phyloP scores from a whole-genome alignment of 2,113 vertebrate genomes.

The Mustela lutreola region DNA sequence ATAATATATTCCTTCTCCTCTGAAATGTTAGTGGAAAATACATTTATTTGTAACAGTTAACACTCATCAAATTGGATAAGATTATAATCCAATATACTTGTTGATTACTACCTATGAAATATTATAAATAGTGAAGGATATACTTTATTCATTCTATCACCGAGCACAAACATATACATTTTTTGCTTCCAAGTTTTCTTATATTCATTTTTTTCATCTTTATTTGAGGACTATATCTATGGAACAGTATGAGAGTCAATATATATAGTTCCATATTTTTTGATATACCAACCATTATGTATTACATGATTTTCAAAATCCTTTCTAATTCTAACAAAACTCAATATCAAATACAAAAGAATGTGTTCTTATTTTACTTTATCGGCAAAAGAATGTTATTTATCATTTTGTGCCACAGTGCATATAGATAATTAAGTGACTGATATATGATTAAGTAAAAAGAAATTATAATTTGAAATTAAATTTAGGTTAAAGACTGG shows the following conservation, averaged over 20 bases:
- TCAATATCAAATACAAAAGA: not conserved
- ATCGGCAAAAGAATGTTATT: accelerated
- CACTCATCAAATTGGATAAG: not conserved
- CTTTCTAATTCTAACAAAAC: conserved; percentile 19
- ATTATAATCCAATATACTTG: not conserved
- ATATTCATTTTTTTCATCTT: not conserved
- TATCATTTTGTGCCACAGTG: not conserved
- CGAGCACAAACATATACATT: not conserved
- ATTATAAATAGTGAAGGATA: not conserved
- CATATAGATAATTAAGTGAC: not conserved
- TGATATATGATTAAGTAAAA: not conserved
- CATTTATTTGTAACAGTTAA: not conserved
- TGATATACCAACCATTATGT: not conserved
- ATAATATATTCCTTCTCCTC: not conserved
- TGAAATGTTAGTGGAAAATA: not conserved
- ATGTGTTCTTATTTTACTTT: not conserved
- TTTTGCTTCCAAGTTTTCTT: not conserved
- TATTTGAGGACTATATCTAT: not conserved
- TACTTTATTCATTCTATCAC: not conserved
- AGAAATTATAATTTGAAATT: not conserved
- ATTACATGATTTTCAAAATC: not conserved
- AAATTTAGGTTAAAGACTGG: not conserved
- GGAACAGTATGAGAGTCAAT: not conserved
- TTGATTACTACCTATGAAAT: not conserved
- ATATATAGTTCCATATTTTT: not conserved